phyloP scores from a whole-genome alignment of 2,888 invertebrate genomes.

The Dysmachus trigonus region DNA sequence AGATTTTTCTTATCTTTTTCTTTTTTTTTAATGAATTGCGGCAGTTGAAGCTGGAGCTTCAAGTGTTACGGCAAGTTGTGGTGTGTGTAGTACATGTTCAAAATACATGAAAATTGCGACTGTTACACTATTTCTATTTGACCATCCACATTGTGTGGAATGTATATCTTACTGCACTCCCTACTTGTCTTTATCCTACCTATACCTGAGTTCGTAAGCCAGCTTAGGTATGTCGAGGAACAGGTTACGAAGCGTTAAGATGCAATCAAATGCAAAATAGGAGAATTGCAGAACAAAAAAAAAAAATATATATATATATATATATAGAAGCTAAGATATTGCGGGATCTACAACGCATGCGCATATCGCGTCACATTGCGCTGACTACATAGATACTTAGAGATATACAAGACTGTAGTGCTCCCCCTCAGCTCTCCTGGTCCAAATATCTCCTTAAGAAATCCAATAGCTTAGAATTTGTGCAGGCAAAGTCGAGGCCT shows the following conservation, averaged over 20 bases:
- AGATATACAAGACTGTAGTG: background rate
- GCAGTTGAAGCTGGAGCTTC: background rate
- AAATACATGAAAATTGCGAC: background rate
- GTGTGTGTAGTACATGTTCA: background rate
- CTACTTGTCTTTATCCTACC: background rate
- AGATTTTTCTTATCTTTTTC: background rate
- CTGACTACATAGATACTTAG: background rate
- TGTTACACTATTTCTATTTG: background rate
- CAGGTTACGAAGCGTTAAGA: background rate
- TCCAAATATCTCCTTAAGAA: background rate
- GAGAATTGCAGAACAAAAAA: background rate
- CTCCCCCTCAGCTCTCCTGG: background rate
- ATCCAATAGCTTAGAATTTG: background rate
- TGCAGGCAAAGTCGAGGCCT: slow-evolving; percentile 2
- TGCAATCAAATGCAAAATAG: background rate
- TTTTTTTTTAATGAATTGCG: background rate
- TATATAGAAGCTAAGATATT: background rate
- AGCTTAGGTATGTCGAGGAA: background rate
- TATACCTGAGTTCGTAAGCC: background rate
- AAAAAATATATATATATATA: too few relatives aligned
- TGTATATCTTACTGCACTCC: background rate
- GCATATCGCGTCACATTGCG: background rate
- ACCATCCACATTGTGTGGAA: background rate
- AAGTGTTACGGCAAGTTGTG: background rate
- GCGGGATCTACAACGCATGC: background rate